phyloP scores from a whole-genome alignment of 2,113 vertebrate species.

The Podarcis cretensis region DNA sequence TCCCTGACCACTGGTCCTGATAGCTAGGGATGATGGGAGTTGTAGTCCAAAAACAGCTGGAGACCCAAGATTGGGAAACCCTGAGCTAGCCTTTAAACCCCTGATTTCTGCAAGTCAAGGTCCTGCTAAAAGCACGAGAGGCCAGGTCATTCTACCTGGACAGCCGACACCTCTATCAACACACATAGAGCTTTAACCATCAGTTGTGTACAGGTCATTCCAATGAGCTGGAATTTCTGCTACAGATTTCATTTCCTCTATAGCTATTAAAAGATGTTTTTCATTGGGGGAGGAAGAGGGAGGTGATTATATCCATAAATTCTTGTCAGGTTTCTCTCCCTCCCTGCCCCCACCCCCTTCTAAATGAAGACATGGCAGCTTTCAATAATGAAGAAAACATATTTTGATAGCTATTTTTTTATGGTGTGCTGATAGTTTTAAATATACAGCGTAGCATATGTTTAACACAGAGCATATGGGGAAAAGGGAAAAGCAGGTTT shows the following conservation, averaged over 20 bases:
- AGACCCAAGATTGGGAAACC: no score
- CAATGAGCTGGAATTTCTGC: constrained; percentile 25
- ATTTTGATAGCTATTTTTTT: constrained; percentile 67
- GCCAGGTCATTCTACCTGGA: no score
- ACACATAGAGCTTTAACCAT: background rate
- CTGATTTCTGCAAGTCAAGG: background rate
- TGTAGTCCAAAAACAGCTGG: no score
- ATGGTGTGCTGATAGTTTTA: constrained; percentile 73
- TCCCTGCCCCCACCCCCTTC: background rate
- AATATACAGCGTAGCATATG: constrained; percentile 77
- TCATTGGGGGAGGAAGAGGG: no score
- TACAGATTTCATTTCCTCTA: constrained; percentile 27
- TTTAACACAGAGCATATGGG: constrained; percentile 76
- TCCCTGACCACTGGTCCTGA: no score
- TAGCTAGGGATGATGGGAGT: no score
- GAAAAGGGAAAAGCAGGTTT: constrained; percentile 69
- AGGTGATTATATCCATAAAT: constrained; percentile 45
- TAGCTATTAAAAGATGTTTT: constrained; percentile 32
- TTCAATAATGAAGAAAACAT: constrained; percentile 75
- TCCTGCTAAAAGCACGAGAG: background rate
- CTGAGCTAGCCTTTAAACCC: no score
- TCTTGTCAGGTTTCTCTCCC: constrained; percentile 35
- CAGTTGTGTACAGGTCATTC: constrained; percentile 10
- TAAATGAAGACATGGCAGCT: constrained; percentile 51
- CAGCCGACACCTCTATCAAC: no score